Evolutionary conservation across 2,797 vertebrate species (phyloP).

Genomic region (Gambusia yucatana): DNA sequence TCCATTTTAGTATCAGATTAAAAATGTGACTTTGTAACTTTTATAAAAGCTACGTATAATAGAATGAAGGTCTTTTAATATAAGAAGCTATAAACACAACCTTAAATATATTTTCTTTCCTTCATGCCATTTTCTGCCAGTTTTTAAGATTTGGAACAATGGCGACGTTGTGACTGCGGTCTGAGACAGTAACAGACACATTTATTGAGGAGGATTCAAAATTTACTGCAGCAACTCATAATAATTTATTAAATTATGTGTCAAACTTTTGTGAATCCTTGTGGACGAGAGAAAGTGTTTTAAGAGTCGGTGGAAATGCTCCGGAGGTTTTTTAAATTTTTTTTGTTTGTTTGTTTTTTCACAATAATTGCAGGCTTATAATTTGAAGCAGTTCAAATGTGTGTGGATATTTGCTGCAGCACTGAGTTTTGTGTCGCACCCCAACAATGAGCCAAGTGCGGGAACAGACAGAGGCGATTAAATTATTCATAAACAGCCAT

Average conservation of each 20-base stretch:
- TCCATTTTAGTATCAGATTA: background rate
- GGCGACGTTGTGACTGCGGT: background rate
- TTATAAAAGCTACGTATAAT: too few relatives aligned
- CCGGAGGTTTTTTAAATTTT: background rate
- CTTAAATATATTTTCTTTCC: background rate
- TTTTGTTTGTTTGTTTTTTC: conserved; percentile 17
- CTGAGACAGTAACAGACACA: background rate
- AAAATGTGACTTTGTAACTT: background rate
- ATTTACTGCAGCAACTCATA: background rate
- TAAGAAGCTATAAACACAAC: background rate
- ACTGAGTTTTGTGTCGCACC: background rate
- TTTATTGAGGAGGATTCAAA: background rate
- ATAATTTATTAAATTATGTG: background rate
- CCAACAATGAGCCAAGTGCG: background rate
- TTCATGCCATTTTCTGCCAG: background rate
- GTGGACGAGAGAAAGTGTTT: conserved; percentile 17
- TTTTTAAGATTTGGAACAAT: background rate
- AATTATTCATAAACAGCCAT: conserved; percentile 1
- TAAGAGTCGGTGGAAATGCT: conserved; percentile 32
- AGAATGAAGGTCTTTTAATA: background rate
- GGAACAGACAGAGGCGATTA: background rate
- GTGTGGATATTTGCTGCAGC: background rate
- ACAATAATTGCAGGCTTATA: background rate
- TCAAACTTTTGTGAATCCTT: conserved; percentile 37
- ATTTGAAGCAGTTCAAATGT: background rate